These are phyloP conservation scores for Drosophila eugracilis DNA, from an alignment of 1,140 invertebrate species.

Conservation along the genomic window DNA sequence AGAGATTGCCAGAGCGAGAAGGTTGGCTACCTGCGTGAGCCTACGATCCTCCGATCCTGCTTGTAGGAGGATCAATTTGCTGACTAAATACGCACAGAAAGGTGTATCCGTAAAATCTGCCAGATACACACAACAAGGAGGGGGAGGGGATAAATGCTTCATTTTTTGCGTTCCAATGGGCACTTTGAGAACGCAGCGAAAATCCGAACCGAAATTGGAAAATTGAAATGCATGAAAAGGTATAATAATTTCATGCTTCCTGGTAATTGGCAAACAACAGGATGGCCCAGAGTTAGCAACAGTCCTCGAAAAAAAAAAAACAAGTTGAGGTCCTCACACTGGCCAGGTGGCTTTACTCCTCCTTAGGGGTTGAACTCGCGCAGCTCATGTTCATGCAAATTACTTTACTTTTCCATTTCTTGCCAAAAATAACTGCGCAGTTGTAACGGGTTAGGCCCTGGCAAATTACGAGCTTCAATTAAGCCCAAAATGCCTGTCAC, in stretches of 20 bases:
- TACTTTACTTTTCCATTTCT: neutral
- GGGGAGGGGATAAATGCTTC: slow-evolving; percentile 60
- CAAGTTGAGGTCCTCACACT: slow-evolving; percentile 52
- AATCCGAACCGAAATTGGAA: slow-evolving; percentile 69
- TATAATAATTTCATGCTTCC: slow-evolving; percentile 76
- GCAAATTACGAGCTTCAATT: slow-evolving; percentile 45
- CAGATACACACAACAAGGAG: slow-evolving; percentile 50
- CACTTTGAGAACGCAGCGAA: slow-evolving; percentile 68
- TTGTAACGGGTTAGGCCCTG: slow-evolving; percentile 52
- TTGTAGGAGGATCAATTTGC: slow-evolving; percentile 81
- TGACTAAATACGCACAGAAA: slow-evolving; percentile 77
- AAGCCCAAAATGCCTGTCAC: slow-evolving; percentile 36
- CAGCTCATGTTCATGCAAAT: slow-evolving; percentile 24
- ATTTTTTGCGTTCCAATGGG: slow-evolving; percentile 80
- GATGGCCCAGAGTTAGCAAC: slow-evolving; percentile 50
- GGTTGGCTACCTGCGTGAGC: slow-evolving; percentile 60
- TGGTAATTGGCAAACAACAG: slow-evolving; percentile 73
- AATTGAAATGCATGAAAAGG: slow-evolving; percentile 62
- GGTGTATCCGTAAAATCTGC: slow-evolving; percentile 80
- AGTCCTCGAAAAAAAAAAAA: too few species aligned
- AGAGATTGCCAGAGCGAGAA: slow-evolving; percentile 24
- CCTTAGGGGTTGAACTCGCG: slow-evolving; percentile 49
- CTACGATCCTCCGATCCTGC: slow-evolving; percentile 4
- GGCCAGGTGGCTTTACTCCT: slow-evolving; percentile 55
- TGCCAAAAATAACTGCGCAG: slow-evolving; percentile 60